Evolutionary conservation across 1,140 invertebrate species (phyloP), one percentile per base, ranked within the genome.

Genomic region (Drosophila sechellia): DNA sequence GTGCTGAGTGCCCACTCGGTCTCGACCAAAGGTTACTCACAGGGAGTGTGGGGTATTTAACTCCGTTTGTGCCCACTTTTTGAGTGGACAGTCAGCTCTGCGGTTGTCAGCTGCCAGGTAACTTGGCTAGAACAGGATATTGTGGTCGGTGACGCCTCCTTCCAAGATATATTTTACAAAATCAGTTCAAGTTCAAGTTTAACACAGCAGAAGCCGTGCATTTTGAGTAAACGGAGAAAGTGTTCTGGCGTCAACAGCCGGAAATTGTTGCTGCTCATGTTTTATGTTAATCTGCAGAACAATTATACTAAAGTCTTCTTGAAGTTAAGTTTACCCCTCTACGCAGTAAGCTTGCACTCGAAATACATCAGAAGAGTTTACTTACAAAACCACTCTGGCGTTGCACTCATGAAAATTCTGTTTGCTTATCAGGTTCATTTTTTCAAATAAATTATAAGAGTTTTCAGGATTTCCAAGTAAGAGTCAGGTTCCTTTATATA

Each of bases 61-160:
- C 35, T 13, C 6, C 20, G 25, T 49, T 48, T 40, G 31, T 63
- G 43, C 34, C n/a, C 13, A 46, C 46, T 42, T 66, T 65, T 64
- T 34, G 58, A 49, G 45, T 39, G 58, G 59, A 49, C 61, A 49
- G 35, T 40, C 15, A 20, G 15, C 43, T 8, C 59, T 68, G 58
- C 27, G 27, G 45, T 15, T 68, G 59, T 68, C 64, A 65, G 59
- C 64, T 65, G 46, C 46, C 64, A 68, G 37, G 57, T 40, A 34
- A 27, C 40, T 56, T 22, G 35, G 55, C 54, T 17, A 60, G 42
- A 5, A 45, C 55, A 64, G 61, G 40, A 64, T 52, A 40, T 31
- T 68, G 64, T 34, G 64, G 64, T 68, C 27, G 46, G 64, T 64
- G 2, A 2, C 2, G n/a, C 13, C 17, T 27, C n/a, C 13, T 13